Base-by-base conservation (phyloP, 1,140 invertebrate genomes). In the Drosophila asahinai region DNA sequence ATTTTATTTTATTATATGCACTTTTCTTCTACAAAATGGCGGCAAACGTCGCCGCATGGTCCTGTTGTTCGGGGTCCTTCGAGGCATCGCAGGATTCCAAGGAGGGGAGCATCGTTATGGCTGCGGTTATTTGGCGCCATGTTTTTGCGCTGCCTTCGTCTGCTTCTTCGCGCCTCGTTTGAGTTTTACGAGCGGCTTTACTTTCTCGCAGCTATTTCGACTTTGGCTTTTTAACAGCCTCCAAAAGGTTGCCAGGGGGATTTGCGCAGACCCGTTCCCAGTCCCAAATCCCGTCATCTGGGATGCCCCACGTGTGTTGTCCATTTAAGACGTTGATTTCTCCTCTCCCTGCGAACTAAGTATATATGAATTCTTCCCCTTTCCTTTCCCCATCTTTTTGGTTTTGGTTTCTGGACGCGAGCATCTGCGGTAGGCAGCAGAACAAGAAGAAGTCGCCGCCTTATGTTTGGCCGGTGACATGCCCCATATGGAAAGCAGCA, bases 1-100 rank as follows among this genome's bases (percentile, higher is more conserved):
- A 77, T 72, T 86, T 90, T 90, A 90, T 90, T 90, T 90, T 90
- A 90, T 90, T 90, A 90, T 90, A 90, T 90, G 86, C 86, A 90
- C 86, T 91, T 90, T 90, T 90, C 79, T 86, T 90, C 83, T 86
- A 90, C 86, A 90, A 90, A 90, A 90, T 90, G 86, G 86, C 86
- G 86, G 86, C 86, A 84, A 87, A 89, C 84, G 83, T 87, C 84
- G 82, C 82, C 82, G 80, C 55, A 60, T 61, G 55, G 61, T 78
- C 60, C 59, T 78, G 78, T 49, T 47, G 78, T 49, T 27, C 62
- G 36, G 77, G 61, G 62, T 65, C 76, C 51, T 54, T 54, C 57
- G 48, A 25, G 42, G 43, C 15, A 43, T 45, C 54, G 36, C n/a
- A n/a, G 42, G 55, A 42, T 52, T 40, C 62, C 38, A 42, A 14